These are phyloP conservation scores for Dolichopus griseipennis DNA, from an alignment of 2,888 invertebrate genomes.

Conservation along the genomic window DNA sequence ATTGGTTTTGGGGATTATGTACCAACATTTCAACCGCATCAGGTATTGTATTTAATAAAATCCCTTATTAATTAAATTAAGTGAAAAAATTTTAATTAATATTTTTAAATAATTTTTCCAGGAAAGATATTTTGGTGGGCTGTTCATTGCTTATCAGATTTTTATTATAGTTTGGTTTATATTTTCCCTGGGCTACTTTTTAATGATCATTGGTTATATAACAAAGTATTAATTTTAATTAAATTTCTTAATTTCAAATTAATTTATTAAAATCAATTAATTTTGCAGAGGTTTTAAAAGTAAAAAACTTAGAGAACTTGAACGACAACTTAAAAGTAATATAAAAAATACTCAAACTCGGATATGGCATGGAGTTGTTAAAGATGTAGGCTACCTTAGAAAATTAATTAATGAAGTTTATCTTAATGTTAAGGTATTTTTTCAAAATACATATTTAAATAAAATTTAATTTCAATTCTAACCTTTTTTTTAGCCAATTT, in stretches of 20 bases:
- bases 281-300: conserved; percentile 48
- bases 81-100: neutral
- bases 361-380: conserved; percentile 66
- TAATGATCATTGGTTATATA: conserved; percentile 83
- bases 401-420: conserved; percentile 73
- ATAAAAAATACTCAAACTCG: conserved; percentile 69
- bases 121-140: conserved; percentile 47
- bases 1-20: conserved; percentile 92
- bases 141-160: conserved; percentile 65
- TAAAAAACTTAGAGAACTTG: conserved; percentile 62
- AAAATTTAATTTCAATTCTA: neutral
- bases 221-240: conserved; percentile 44
- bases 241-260: neutral
- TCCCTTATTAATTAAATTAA: too few species aligned
- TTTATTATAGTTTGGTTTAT: conserved; percentile 83
- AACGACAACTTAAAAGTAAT: conserved; percentile 67
- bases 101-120: conserved; percentile 18
- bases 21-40: conserved; percentile 49
- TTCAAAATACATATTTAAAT: neutral
- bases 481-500: conserved; percentile 65
- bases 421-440: conserved; percentile 65
- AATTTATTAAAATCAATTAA: conserved; percentile 13
- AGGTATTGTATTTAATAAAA: too few species aligned
- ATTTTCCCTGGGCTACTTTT: conserved; percentile 81
- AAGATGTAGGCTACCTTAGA: conserved; percentile 63